Evolutionary conservation across 2,113 vertebrate genomes (phyloP).

Genomic region (Calonectris borealis): DNA sequence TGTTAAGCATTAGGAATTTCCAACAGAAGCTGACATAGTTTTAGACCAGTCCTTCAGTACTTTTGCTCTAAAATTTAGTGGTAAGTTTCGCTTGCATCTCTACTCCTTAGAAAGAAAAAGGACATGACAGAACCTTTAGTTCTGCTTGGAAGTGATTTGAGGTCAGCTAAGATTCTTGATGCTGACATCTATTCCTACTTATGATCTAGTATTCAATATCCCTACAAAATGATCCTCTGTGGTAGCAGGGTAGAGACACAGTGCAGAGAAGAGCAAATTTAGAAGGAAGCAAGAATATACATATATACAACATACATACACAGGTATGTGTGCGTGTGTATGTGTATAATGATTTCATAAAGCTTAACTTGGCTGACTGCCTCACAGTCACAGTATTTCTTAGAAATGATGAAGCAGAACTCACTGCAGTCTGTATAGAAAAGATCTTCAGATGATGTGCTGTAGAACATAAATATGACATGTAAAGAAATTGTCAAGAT

Average conservation of each 20-base stretch:
- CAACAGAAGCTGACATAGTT: not conserved
- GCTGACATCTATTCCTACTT: not conserved
- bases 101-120: not conserved
- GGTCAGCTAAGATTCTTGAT: not conserved
- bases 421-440: not conserved
- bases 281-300: not conserved
- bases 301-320: not conserved
- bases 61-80: not conserved
- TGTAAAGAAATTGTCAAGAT: not conserved
- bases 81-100: not conserved
- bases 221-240: not conserved
- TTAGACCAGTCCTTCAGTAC: not conserved
- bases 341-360: not conserved
- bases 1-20: not conserved
- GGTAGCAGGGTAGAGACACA: not conserved
- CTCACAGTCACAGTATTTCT: conserved; percentile 32
- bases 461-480: not conserved
- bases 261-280: not conserved
- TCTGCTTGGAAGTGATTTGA: not conserved
- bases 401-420: conserved; percentile 36
- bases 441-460: not conserved
- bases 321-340: rapidly evolving
- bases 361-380: conserved; percentile 1
- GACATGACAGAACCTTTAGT: not conserved
- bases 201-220: not conserved